Conservation (phyloP, 2,113 vertebrate genomes). For the Peromyscus maniculatus region DNA sequence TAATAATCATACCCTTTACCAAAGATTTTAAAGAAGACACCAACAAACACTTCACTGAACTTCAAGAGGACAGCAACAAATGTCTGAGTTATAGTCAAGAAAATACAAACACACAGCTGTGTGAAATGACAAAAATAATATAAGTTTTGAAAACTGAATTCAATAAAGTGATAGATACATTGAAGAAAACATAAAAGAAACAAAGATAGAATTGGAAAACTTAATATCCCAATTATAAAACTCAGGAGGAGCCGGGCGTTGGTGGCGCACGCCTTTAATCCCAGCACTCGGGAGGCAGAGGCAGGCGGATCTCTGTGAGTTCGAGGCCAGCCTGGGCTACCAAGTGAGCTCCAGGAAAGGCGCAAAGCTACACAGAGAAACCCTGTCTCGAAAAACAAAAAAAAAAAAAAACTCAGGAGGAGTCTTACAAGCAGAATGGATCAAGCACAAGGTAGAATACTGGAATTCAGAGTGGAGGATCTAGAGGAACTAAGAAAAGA, state of each 20-base stretch:
- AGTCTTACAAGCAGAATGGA: not conserved
- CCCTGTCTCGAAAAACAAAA: too few species aligned
- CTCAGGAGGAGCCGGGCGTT: not conserved
- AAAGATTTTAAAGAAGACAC: not conserved
- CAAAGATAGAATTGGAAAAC: not conserved
- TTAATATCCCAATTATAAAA: not conserved
- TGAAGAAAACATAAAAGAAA: not conserved
- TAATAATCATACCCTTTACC: not conserved
- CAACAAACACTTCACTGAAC: not conserved
- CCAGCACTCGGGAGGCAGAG: too few species aligned
- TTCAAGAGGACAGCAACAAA: not conserved
- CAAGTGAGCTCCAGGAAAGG: too few species aligned
- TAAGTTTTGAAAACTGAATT: not conserved
- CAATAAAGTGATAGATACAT: not conserved
- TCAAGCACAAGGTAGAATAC: not conserved
- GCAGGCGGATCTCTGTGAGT: too few species aligned
- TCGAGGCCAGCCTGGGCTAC: too few species aligned
- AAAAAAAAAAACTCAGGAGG: not conserved
- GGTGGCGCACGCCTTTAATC: too few species aligned
- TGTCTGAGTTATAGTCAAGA: not conserved
- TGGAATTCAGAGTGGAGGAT: not conserved
- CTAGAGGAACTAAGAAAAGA: not conserved
- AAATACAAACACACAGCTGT: not conserved
- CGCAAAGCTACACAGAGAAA: too few species aligned
- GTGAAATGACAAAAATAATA: not conserved